Conservation (phyloP, 1,140 invertebrate species). For the Sycophila sp. region DNA sequence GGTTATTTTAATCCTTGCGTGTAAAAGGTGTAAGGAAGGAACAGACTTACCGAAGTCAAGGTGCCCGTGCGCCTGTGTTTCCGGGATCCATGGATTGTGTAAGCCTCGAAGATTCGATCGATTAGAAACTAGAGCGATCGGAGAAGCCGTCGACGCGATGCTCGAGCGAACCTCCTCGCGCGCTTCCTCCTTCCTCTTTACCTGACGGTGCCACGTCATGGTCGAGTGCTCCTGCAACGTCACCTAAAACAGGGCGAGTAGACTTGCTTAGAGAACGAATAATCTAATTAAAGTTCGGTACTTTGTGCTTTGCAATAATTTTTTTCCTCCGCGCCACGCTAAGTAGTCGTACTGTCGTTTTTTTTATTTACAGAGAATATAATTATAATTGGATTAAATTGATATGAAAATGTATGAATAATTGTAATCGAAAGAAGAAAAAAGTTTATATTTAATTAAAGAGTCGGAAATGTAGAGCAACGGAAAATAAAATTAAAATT, state of each 20-base stretch:
- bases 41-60: too few relatives aligned
- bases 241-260: constrained; percentile 46
- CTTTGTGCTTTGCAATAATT: constrained; percentile 16
- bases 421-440: too few relatives aligned
- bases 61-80: not conserved
- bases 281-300: constrained; percentile 51
- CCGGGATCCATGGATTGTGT: too few relatives aligned
- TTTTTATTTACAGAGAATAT: too few relatives aligned
- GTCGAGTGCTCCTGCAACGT: constrained; percentile 30
- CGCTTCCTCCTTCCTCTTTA: constrained; percentile 21
- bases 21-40: too few relatives aligned
- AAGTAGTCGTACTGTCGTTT: not conserved
- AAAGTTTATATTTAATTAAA: too few relatives aligned
- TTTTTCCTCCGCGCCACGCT: not conserved
- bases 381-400: too few relatives aligned
- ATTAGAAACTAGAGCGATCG: constrained; percentile 30
- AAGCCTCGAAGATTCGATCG: too few relatives aligned
- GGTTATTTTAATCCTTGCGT: too few relatives aligned
- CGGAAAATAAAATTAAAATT: too few relatives aligned
- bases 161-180: constrained; percentile 3
- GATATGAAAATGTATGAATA: too few relatives aligned
- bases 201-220: constrained; percentile 4
- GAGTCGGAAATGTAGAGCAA: too few relatives aligned
- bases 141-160: constrained; percentile 16
- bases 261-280: constrained; percentile 44